Evolutionary conservation across 1,140 invertebrate species (phyloP), one percentile per base, ranked within the genome.

Genomic region (Nasonia longicornis): DNA sequence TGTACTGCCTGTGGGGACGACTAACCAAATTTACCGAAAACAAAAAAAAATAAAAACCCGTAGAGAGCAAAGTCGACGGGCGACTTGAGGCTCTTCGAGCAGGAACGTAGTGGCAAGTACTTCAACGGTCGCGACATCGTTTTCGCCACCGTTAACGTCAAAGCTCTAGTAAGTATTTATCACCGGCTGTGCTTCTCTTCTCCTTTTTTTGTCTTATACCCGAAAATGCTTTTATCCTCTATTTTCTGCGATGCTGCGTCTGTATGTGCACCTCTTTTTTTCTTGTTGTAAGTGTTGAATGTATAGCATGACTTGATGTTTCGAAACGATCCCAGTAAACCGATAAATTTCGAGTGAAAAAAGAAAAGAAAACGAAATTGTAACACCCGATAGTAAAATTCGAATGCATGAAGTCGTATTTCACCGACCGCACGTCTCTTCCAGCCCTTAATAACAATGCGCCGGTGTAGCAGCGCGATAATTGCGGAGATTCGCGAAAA

Each of bases 141-240:
- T 83, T 92, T 92, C 86, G 88, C 88, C 80, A 90, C 91, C 84
- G 92, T 93, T 73, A 93, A 91, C 86, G 92, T 93, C 84, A 91
- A 91, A 88, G 90, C 91, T 84, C 90, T 93, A 89, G 93, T 93
- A 92, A 93, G 92, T 91, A 88, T 79, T 31, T 11, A 26, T 7
- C 31, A 14, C 58, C 58, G 58, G 7, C 11, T 63, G 22, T 20
- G 26, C 72, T 48, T 45, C 16, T 29, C n/a, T 26, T 22, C 38
- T 52, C 3, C 22, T 29, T 74, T 42, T 52, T 16, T 3, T 35
- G 31, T 35, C 3, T 35, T 74, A n/a, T 20, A n/a, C 16, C 52
- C 52, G 20, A 58, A 58, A 58, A 58, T 6, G 52, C 52, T 58
- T 58, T 58, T 58, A 58, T 58, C 20, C 20, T n/a, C 6, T n/a